Evolutionary conservation across 2,888 invertebrate genomes (phyloP), one percentile per base, ranked within the genome.

Genomic region (Fabriciana adippe): DNA sequence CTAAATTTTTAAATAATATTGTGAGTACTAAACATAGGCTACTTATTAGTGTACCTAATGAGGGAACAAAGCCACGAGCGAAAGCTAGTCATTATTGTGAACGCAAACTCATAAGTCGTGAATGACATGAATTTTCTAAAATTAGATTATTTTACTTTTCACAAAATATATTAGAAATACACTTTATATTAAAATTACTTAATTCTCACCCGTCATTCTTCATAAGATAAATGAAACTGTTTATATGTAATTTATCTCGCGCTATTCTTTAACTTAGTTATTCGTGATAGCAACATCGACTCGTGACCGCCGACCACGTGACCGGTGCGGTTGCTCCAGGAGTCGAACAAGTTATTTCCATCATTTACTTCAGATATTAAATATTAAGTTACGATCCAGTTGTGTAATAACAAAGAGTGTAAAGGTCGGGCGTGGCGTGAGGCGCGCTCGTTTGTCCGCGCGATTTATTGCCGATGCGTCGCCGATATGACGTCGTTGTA

Each of bases 371-470:
- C 15, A 47, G 21, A 47, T 45, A 66, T 66, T 18, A 45, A 57
- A 47, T 65, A 48, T 60, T 8, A 31, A 35, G 47, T 59, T 59
- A 56, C 56, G 50, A 59, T 59, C 59, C 26, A 45, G n/a, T 47
- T 26, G 48, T 35, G 50, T 14, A 56, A 47, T 65, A 47, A 50
- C 57, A 45, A 18, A 31, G 45, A 26, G 53, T n/a, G 47, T 26
- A 50, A 6, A 45, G 55, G 45, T 15, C 47, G 53, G 64, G 47
- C 18, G 78, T 81, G 79, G 81, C 84, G 82, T 82, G 84, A 77
- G 65, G 72, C 68, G 66, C 67, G 75, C 74, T 80, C 80, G 81
- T 84, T 84, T 80, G 83, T 80, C 81, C 70, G 76, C 72, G 67
- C 74, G 73, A 80, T 79, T 79, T 79, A 79, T 78, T 72, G 68